These are phyloP conservation scores for Apotomis turbidana DNA, from an alignment of 2,888 invertebrate species.

Conservation along the genomic window DNA sequence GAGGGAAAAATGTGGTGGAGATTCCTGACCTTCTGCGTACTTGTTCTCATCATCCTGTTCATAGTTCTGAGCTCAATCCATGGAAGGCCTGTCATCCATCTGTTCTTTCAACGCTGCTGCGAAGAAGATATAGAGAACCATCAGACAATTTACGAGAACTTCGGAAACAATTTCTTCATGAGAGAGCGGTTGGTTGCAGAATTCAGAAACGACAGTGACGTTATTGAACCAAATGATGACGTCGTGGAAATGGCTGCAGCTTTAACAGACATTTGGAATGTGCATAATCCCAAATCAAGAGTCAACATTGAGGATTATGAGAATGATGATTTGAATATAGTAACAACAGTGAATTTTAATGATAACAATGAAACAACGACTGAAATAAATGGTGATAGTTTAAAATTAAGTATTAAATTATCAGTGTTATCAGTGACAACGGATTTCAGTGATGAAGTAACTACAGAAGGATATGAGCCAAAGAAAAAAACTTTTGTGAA, in stretches of 20 bases:
- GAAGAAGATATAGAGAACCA: constrained; percentile 73
- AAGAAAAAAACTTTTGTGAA: constrained; percentile 14
- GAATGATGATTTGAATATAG: constrained; percentile 5
- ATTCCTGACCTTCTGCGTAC: constrained; percentile 68
- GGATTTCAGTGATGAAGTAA: constrained; percentile 37
- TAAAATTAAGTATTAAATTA: not conserved
- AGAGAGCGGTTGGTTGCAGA: constrained; percentile 64
- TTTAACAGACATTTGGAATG: constrained; percentile 49
- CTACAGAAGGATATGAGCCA: constrained; percentile 18
- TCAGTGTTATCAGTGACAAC: constrained; percentile 3
- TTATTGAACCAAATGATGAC: constrained; percentile 49
- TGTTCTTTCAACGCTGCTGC: constrained; percentile 70
- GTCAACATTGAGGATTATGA: constrained; percentile 37
- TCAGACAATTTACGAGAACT: constrained; percentile 68
- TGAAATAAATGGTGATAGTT: constrained; percentile 10
- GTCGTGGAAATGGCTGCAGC: constrained; percentile 49
- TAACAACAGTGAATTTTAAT: not conserved
- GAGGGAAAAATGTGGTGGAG: constrained; percentile 70
- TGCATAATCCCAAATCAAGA: constrained; percentile 52
- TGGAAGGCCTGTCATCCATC: constrained; percentile 64
- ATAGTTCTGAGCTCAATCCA: constrained; percentile 69
- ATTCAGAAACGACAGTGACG: constrained; percentile 52
- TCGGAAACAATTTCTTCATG: constrained; percentile 67
- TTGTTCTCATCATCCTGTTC: constrained; percentile 67
- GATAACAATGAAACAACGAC: constrained; percentile 1